Base-by-base conservation (phyloP, 1,140 invertebrate species). In the Lamellibrachia luymesi region DNA sequence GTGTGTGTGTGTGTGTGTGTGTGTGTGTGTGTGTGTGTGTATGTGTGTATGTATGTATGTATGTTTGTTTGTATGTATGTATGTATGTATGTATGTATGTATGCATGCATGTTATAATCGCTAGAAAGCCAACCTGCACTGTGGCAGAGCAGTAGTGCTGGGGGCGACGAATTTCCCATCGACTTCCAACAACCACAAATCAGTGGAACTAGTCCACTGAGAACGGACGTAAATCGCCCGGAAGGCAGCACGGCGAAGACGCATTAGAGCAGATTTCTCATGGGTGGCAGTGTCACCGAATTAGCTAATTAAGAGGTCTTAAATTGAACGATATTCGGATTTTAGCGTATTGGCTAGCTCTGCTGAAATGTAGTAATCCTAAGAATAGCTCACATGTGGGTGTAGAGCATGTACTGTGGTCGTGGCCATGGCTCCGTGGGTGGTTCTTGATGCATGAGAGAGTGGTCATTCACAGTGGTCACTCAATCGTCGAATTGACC, bases 221-320 rank as follows among this genome's bases (percentile, higher is more conserved):
- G 64, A 22, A 80, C 13, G 13, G 5, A 6, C 64, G 64, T 22
- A 10, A 80, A 17, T 80, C 64, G 64, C 64, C 64, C 64, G 64
- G 64, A 80, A 80, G 13, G 17, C 64, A 2, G 17, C 64, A 22
- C 2, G 5, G 64, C 64, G 64, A 80, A 8, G 64, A 17, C 7
- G 64, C 64, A 80, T 80, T 80, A 80, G 64, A 80, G 64, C 64
- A 80, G 64, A 80, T 80, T 80, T 80, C 64, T 80, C 64, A 10
- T 22, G 64, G 64, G 64, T 22, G 64, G 25, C 64, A 4, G 64
- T 17, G 25, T 22, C 64, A 80, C 13, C 64, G 64, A 80, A 80
- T 80, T 80, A 80, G 64, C 64, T 80, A 80, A 80, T 80, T 80
- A 80, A 80, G 25, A 80, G 64, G 64, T 80, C 64, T 80, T 80